Base-by-base conservation (phyloP, 2,888 invertebrate species). In the Ceramica pisi region DNA sequence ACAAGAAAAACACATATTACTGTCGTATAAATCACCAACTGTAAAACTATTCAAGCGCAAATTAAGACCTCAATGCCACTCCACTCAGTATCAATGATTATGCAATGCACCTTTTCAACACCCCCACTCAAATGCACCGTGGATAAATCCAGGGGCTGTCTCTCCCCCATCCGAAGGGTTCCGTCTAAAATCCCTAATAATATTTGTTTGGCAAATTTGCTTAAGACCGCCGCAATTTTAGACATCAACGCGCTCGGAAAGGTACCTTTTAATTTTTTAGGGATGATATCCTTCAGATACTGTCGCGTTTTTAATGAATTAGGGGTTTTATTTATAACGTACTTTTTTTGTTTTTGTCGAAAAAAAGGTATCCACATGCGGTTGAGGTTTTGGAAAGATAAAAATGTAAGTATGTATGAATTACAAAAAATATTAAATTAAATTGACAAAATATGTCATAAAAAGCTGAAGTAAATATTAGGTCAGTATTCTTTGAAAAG, bases 151-250 rank as follows among this genome's bases (percentile, higher is more conserved):
- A 26, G 76, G 79, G 80, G 73, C 48, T 51, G 48, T 69, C 35
- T 63, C 57, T 62, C 87, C 80, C 81, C 67, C 72, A 77, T 76
- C 63, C 51, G 74, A 74, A 78, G 82, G 71, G 81, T 67, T 68
- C 79, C 67, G 66, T 80, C 73, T 64, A 65, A 77, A 72, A 75
- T 75, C 74, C 68, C 78, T 76, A 67, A 74, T 79, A 69, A 86
- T 90, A 90, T 93, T 92, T 91, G 89, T 86, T 86, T 70, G 71
- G 87, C 75, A 90, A 91, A 90, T 92, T 92, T 92, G 89, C 90
- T 86, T 85, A 87, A 88, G 87, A 81, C 79, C 86, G 78, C 80
- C 86, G 88, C 90, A 92, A 92, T 91, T 92, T 92, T 89, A 91
- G 89, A 92, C 92, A 89, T 92, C 90, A 91, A 90, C 90, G 92